These are phyloP conservation scores for Anticlea derivata DNA, from an alignment of 2,888 invertebrate genomes.

Conservation along the genomic window DNA sequence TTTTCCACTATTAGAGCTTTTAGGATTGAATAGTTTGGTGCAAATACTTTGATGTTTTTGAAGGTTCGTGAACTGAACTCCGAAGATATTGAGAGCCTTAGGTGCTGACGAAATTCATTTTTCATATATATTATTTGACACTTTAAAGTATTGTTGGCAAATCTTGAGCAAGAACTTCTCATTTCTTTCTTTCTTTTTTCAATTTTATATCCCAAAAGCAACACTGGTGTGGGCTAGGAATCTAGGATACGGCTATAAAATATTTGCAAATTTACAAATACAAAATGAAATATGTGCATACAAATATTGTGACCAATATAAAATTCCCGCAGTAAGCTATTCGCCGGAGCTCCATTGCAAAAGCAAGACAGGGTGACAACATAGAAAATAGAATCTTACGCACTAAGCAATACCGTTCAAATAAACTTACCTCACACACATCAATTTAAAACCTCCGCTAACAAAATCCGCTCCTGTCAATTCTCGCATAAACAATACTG, in stretches of 20 bases:
- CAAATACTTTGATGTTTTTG: too few relatives aligned
- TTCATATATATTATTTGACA: too few relatives aligned
- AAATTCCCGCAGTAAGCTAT: constrained; percentile 28
- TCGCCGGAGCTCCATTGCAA: constrained; percentile 43
- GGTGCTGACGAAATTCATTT: too few relatives aligned
- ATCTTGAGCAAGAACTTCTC: not conserved
- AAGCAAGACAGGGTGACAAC: constrained; percentile 71
- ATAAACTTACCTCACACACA: constrained; percentile 51
- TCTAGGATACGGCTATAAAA: constrained; percentile 1
- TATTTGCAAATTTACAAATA: constrained; percentile 27
- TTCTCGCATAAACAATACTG: too few relatives aligned
- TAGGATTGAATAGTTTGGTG: too few relatives aligned
- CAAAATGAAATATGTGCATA: constrained; percentile 31
- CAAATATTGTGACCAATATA: constrained; percentile 27
- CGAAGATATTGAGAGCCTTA: too few relatives aligned
- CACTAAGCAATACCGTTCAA: constrained; percentile 45
- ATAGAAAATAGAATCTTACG: constrained; percentile 34
- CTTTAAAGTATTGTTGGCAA: not conserved
- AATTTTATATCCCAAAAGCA: constrained; percentile 1
- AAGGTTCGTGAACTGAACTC: too few relatives aligned
- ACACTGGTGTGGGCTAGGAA: not conserved
- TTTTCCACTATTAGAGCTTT: too few relatives aligned
- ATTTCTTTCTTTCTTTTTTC: too few relatives aligned
- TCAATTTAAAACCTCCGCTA: constrained; percentile 19
- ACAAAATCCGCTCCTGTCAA: constrained; percentile 26